Evolutionary conservation across 2,113 vertebrate genomes (phyloP).

Genomic region (Arenaria interpres): DNA sequence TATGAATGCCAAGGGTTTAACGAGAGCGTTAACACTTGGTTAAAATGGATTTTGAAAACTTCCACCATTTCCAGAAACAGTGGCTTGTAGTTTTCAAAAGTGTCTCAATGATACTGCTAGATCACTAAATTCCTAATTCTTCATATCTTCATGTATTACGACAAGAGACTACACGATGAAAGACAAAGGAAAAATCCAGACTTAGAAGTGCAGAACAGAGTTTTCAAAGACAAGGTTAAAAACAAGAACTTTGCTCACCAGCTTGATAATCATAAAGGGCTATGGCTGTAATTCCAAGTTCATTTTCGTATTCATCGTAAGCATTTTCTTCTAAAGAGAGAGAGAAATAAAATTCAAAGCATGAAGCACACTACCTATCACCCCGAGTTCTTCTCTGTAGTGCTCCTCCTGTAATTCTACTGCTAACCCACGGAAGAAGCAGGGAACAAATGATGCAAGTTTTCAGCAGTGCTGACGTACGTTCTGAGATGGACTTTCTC

Average conservation of each 20-base stretch:
- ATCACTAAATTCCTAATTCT: neutral
- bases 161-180: neutral
- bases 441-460: neutral
- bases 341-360: neutral
- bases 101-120: neutral
- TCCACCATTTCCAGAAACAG: neutral
- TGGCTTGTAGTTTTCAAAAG: rapidly evolving
- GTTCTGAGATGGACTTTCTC: neutral
- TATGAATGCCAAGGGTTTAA: neutral
- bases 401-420: neutral
- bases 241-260: conserved; percentile 76
- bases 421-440: neutral
- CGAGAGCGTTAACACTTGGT: neutral
- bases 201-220: neutral
- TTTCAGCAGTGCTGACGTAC: neutral
- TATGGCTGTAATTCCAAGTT: conserved; percentile 91
- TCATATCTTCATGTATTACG: neutral
- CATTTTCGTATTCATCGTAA: conserved; percentile 84
- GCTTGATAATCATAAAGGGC: conserved; percentile 98
- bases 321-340: conserved; percentile 74
- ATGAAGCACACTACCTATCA: neutral
- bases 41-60: neutral
- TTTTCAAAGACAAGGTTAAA: neutral
- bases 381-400: neutral
- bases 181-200: neutral